Base-by-base conservation (phyloP, 2,113 vertebrate species). In the Chlorocebus sabaeus region DNA sequence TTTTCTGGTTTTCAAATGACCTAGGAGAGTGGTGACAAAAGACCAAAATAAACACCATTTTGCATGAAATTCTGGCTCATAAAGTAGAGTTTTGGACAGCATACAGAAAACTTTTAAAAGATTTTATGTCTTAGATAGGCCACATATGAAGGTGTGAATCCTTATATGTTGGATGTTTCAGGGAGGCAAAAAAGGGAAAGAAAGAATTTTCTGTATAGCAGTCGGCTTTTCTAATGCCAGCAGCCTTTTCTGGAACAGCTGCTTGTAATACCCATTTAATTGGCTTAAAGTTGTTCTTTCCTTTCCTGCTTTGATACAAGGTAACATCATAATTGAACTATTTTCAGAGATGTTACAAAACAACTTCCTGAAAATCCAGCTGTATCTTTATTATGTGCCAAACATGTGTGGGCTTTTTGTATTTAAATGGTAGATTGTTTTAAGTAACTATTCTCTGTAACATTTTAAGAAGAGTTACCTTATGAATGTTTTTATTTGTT, bases 1-100 rank as follows among this genome's bases (percentile, higher is more conserved):
- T 95, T 94, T 93, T 87, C 73, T 90, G 67, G 5, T 90, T 96
- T 94, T 68, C 90, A 75, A 88, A 57, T 89, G 43, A 81, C 35
- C 78, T 72, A 35, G 13, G 10, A 90, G 43, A 93, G 75, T 20
- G 2, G 12, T 84, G 45, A 40, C 67, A 95, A 97, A 75, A 20
- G 2, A 75, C 16, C 3, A 75, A 96, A 89, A 93, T 72, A 95
- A 91, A 85, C 14, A 97, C 50, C 0, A 72, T 55, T 86, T 85
- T 91, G 50, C 64, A 85, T 95, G 67, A 96, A 90, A 94, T 79
- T 90, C 38, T 96, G 50, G 27, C 32, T 81, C 43, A 93, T 81
- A 43, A 59, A 68, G 43, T 45, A 70, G 61, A 96, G 30, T 52
- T 95, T 93, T 88, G 92, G 72, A 81, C 1, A 89, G 14, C 10